Conservation (phyloP, 2,113 vertebrate species). For the Mystacornis crossleyi region DNA sequence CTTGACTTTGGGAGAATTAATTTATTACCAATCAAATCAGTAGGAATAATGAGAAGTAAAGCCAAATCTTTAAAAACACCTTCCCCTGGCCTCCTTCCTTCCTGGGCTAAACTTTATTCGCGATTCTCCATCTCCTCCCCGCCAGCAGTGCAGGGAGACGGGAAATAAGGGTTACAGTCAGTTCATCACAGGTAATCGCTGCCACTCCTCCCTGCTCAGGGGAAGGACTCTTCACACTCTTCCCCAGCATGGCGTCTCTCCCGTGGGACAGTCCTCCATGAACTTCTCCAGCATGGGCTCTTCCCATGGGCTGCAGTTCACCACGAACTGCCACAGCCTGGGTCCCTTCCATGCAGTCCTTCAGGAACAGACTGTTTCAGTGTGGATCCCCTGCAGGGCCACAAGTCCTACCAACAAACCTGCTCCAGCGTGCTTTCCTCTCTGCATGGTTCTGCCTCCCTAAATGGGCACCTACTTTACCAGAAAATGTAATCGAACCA, state of each 20-base stretch:
- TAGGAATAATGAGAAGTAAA: not conserved
- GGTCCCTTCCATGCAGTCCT: not conserved
- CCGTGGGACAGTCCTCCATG: not conserved
- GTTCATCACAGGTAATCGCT: not conserved
- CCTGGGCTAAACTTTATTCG: not conserved
- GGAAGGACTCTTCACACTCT: not conserved
- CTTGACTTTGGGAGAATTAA: not conserved
- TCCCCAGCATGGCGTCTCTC: not conserved
- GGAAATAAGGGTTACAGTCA: not conserved
- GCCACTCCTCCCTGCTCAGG: not conserved
- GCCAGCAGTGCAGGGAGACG: accelerated
- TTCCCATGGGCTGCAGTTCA: not conserved
- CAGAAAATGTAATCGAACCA: not conserved
- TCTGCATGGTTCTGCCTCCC: not conserved
- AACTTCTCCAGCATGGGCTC: not conserved
- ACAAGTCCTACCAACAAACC: not conserved
- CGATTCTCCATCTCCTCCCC: not conserved
- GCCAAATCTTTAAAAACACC: not conserved
- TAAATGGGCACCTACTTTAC: not conserved
- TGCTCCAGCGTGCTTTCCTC: not conserved
- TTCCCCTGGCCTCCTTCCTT: not conserved
- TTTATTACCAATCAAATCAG: not conserved
- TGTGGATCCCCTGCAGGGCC: not conserved
- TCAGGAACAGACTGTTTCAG: not conserved
- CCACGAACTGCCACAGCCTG: not conserved